Base-by-base conservation (phyloP, 1,140 invertebrate genomes). In the Mizuhopecten yessoensis region DNA sequence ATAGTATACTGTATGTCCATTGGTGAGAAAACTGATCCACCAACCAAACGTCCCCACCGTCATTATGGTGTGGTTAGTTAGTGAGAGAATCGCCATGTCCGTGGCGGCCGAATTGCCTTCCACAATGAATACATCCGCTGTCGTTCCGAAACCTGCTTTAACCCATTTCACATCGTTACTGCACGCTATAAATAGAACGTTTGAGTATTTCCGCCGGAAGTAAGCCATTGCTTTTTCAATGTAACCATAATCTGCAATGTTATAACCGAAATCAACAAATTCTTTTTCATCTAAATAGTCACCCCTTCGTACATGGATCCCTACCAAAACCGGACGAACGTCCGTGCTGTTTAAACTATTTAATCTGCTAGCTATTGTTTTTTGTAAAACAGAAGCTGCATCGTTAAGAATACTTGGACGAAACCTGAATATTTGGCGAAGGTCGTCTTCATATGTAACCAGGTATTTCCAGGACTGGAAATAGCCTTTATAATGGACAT, bases 11-110 rank as follows among this genome's bases (percentile, higher is more conserved):
- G 93, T 93, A 34, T 88, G 90, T 7, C 96, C 96, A 87, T 93
- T 93, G 17, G 94, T 94, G 39, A 96, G 89, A 91, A 92, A 96
- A 0, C 88, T 93, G 0, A 94, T 91, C 95, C 95, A 95, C 95
- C 95, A 96, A 20, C 95, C 95, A 92, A 94, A 95, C 23, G 94
- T 93, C 5, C 95, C 95, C 2, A 95, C 94, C 0, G 94, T 94
- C 92, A 96, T 94, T 23, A 96, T 94, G 0, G 92, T 92, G 90
- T 96, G 95, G 86, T 96, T 93, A 88, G 95, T 95, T 13, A 90
- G 15, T 0, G 93, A 87, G 3, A 95, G 87, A 29, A 95, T 20
- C 7, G 93, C 94, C 90, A 96, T 92, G 87, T 96, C 95, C 92
- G 90, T 34, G 95, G 75, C 89, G 1, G 90, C 29, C 3, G 86